Evolutionary conservation across 1,140 invertebrate species (phyloP).

Genomic region (Camponotus pennsylvanicus): DNA sequence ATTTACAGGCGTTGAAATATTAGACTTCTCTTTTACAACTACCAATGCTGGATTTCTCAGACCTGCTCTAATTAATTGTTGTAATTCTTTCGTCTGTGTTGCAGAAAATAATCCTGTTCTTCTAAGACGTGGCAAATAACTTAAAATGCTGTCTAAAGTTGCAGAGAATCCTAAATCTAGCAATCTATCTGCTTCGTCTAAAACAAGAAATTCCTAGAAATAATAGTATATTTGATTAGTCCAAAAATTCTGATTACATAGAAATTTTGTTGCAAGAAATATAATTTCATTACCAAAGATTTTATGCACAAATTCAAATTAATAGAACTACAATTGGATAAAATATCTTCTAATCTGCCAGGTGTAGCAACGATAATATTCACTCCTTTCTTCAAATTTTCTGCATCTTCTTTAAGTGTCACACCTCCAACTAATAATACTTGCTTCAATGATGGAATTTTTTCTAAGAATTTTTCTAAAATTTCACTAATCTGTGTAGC

Average conservation of each 20-base stretch:
- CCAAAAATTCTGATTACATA: not conserved
- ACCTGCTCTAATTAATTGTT: conserved; percentile 96
- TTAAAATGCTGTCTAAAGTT: conserved; percentile 96
- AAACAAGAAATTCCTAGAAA: conserved; percentile 94
- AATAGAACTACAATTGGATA: conserved; percentile 89
- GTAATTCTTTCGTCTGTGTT: conserved; percentile 98
- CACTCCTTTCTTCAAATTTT: conserved; percentile 90
- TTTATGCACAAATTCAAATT: conserved; percentile 90
- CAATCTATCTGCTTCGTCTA: conserved; percentile 99
- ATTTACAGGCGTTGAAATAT: conserved; percentile 92
- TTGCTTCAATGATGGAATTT: conserved; percentile 86
- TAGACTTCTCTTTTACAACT: conserved; percentile 95
- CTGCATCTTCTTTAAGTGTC: conserved; percentile 91
- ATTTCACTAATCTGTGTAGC: conserved; percentile 96
- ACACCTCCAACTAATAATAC: conserved; percentile 94
- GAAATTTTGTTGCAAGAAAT: not conserved
- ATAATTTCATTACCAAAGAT: conserved; percentile 88
- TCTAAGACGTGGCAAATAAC: conserved; percentile 96
- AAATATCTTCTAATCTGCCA: conserved; percentile 95
- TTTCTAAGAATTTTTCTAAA: conserved; percentile 88
- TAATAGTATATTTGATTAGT: conserved; percentile 14
- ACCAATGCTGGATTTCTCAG: conserved; percentile 97
- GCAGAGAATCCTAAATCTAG: conserved; percentile 97
- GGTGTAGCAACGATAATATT: conserved; percentile 97
- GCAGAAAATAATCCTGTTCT: conserved; percentile 99